Conservation (phyloP, 2,113 vertebrate species). For the Ibidorhyncha struthersii region DNA sequence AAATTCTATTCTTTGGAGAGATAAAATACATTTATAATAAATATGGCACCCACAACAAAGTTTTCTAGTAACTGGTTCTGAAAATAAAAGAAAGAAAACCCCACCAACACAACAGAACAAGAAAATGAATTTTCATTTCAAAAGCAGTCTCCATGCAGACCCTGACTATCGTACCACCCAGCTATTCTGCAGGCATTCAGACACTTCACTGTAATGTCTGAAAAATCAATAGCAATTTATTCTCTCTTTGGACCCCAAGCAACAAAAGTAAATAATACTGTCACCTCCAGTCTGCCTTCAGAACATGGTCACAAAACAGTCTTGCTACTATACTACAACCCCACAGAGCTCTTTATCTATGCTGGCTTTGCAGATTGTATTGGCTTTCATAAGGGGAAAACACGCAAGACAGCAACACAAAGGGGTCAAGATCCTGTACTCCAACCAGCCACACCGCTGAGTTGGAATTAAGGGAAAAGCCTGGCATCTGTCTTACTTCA, state of each 20-base stretch:
- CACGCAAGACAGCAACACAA: slow-evolving; percentile 25
- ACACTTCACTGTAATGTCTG: slow-evolving; percentile 77
- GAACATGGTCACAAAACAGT: slow-evolving; percentile 74
- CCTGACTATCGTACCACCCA: slow-evolving; percentile 63
- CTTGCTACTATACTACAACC: slow-evolving; percentile 54
- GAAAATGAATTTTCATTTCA: slow-evolving; percentile 71
- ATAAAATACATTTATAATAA: slow-evolving; percentile 37
- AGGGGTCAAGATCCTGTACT: neutral
- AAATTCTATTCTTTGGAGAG: neutral
- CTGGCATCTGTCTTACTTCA: neutral
- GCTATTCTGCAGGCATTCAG: slow-evolving; percentile 73
- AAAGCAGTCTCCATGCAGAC: slow-evolving; percentile 32
- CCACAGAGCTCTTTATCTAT: slow-evolving; percentile 57
- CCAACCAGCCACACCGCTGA: neutral
- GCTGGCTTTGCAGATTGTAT: slow-evolving; percentile 35
- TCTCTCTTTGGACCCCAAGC: slow-evolving; percentile 84
- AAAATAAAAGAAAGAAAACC: neutral
- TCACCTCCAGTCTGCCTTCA: slow-evolving; percentile 78
- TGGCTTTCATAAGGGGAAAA: slow-evolving; percentile 54
- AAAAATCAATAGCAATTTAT: slow-evolving; percentile 93
- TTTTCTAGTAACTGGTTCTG: slow-evolving; percentile 32
- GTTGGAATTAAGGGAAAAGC: neutral
- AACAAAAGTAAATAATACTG: slow-evolving; percentile 87
- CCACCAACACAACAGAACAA: neutral
- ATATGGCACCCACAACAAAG: neutral